Percentiles rank a stretch among this genome's conserved stretches.
These are phyloP conservation scores for Trypoxylus dichotomus DNA, from an alignment of 1,140 invertebrate genomes.

Conservation along the genomic window DNA sequence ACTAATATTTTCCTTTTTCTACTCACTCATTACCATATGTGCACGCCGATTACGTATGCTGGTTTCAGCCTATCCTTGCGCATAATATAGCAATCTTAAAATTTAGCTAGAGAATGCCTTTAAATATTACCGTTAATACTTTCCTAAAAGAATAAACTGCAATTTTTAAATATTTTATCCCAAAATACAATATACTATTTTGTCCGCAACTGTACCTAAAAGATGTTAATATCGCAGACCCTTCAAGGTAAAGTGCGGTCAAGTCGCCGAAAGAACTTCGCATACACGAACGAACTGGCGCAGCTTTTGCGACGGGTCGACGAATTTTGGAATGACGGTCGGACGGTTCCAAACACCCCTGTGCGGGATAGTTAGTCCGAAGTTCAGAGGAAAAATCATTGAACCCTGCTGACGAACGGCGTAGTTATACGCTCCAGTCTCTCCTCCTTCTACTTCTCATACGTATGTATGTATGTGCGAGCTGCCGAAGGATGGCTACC, in stretches of 20 bases:
- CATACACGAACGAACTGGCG: background rate
- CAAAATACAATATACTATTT: background rate
- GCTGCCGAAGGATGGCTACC: background rate
- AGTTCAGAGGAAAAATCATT: constrained; percentile 16
- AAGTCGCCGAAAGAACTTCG: background rate
- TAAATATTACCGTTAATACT: too few relatives aligned
- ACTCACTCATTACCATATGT: too few relatives aligned
- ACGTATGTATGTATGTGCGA: background rate
- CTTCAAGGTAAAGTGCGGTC: background rate
- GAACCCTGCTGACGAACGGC: constrained; percentile 1
- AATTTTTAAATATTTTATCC: too few relatives aligned
- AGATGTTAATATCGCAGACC: background rate
- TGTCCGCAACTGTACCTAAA: background rate
- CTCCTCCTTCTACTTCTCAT: constrained; percentile 2
- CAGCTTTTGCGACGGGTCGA: constrained; percentile 16
- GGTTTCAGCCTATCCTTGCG: too few relatives aligned
- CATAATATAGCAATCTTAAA: too few relatives aligned
- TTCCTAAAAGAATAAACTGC: too few relatives aligned
- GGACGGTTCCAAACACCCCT: background rate
- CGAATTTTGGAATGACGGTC: constrained; percentile 13
- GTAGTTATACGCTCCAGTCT: background rate
- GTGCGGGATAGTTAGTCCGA: background rate
- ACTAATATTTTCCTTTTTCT: too few relatives aligned
- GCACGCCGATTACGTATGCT: too few relatives aligned
- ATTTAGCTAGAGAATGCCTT: too few relatives aligned